phyloP scores from a whole-genome alignment of 2,888 invertebrate genomes.

The Lepidocyrtinus sp. region DNA sequence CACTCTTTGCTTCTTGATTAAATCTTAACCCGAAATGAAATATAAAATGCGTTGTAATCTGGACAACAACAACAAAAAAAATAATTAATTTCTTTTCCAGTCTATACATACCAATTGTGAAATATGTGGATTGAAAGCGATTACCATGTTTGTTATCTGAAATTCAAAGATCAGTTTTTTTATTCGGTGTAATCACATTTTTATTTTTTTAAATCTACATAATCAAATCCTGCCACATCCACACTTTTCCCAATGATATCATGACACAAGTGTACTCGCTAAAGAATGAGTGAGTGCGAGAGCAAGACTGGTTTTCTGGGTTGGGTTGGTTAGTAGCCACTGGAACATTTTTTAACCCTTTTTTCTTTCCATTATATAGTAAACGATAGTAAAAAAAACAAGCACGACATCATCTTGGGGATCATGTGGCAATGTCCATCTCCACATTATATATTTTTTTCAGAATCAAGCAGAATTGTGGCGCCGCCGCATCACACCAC shows the following conservation, averaged over 20 bases:
- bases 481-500: conserved; percentile 31
- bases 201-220: neutral
- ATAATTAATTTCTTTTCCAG: neutral
- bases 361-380: neutral
- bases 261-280: neutral
- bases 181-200: neutral
- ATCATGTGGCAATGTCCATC: neutral
- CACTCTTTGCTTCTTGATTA: neutral
- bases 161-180: neutral
- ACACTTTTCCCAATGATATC: too few species aligned
- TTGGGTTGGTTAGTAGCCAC: neutral
- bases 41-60: neutral
- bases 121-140: too few species aligned
- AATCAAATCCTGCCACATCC: neutral
- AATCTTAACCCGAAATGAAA: neutral
- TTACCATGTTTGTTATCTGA: neutral
- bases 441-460: neutral
- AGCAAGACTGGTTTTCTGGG: conserved; percentile 2
- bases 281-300: neutral
- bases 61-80: neutral
- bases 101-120: too few species aligned
- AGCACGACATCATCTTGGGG: neutral
- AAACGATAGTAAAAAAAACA: too few species aligned
- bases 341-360: neutral
- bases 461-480: conserved; percentile 40